phyloP scores from a whole-genome alignment of 2,888 invertebrate species.

The Chrysomela aeneicollis region DNA sequence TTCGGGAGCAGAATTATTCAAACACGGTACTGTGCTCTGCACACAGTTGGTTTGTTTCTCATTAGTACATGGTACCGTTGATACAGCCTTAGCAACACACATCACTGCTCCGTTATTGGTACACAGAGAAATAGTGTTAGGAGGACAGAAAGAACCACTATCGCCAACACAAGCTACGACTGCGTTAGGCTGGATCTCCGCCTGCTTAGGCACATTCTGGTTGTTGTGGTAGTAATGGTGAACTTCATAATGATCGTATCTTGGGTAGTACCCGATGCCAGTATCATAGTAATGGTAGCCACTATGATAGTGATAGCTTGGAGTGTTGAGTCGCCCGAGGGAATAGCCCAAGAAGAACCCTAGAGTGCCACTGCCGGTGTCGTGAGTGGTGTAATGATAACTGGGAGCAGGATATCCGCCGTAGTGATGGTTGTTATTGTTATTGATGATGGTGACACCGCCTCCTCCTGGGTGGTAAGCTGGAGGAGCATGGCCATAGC shows the following conservation, averaged over 20 bases:
- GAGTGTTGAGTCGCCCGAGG: conserved; percentile 50
- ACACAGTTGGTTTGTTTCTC: conserved; percentile 53
- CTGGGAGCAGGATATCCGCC: conserved; percentile 37
- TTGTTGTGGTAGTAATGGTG: conserved; percentile 58
- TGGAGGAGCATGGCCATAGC: conserved; percentile 34
- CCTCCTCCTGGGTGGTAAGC: conserved; percentile 31
- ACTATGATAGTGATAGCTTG: conserved; percentile 47
- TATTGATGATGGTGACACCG: conserved; percentile 46
- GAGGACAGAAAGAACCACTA: conserved; percentile 54
- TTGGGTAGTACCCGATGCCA: conserved; percentile 8
- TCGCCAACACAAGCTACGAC: conserved; percentile 55
- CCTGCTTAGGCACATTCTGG: conserved; percentile 49
- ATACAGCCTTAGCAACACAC: conserved; percentile 55
- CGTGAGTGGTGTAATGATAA: conserved; percentile 47
- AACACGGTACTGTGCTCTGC: conserved; percentile 53
- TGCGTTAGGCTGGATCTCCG: conserved; percentile 53
- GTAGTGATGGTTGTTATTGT: conserved; percentile 48
- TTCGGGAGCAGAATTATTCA: conserved; percentile 51
- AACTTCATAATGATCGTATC: conserved; percentile 55
- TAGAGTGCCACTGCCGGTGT: conserved; percentile 51
- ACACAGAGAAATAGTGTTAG: conserved; percentile 56
- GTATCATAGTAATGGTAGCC: conserved; percentile 31
- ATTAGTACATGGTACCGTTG: conserved; percentile 54
- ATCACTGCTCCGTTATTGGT: conserved; percentile 58
- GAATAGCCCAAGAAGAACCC: conserved; percentile 54